Evolutionary conservation across 2,113 vertebrate species (phyloP).

Genomic region (Macquaria australasica): DNA sequence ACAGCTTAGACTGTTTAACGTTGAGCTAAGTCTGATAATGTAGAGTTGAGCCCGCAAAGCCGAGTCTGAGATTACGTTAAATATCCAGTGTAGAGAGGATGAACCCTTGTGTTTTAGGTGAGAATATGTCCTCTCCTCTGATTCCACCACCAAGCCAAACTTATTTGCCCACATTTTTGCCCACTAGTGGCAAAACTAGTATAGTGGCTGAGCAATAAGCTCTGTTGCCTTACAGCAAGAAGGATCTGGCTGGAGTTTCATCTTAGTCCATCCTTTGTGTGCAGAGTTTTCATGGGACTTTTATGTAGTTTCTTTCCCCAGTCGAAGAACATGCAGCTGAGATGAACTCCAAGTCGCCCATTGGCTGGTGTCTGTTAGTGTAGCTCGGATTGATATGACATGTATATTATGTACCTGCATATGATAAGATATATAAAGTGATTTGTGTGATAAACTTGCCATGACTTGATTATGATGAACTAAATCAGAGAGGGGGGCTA

Average conservation of each 20-base stretch:
- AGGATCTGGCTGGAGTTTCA: too few species aligned
- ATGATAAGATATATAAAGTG: background rate
- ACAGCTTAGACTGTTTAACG: background rate
- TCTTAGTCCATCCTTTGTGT: too few species aligned
- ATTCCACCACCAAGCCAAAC: background rate
- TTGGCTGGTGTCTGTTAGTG: background rate
- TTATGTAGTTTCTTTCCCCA: too few species aligned
- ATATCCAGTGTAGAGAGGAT: background rate
- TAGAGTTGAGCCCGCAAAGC: background rate
- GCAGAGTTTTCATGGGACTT: too few species aligned
- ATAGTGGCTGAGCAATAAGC: too few species aligned
- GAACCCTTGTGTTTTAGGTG: background rate
- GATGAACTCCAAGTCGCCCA: too few species aligned
- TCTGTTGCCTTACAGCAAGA: too few species aligned
- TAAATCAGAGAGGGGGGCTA: background rate
- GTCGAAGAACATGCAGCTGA: too few species aligned
- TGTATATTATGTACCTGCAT: background rate
- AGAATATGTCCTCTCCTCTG: background rate
- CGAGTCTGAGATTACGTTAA: background rate
- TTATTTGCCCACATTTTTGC: background rate
- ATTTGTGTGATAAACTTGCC: background rate
- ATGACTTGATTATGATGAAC: background rate
- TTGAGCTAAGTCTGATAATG: background rate
- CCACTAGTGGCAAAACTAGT: too few species aligned
- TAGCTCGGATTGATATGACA: background rate